Percentiles rank a stretch among this genome's conserved stretches.
phyloP scores from a whole-genome alignment of 2,888 invertebrate species.

The Watsonalla cultraria region DNA sequence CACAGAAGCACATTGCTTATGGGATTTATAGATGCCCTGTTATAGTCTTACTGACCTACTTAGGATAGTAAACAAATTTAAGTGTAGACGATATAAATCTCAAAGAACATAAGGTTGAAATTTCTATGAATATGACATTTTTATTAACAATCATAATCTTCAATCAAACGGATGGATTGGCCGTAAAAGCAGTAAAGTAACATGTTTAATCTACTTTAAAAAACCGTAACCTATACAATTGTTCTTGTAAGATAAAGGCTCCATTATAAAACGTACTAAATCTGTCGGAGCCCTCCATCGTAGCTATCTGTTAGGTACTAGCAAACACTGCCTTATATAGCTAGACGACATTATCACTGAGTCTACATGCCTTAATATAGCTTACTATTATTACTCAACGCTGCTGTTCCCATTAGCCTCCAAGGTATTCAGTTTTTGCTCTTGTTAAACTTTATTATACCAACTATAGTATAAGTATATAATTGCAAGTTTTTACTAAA shows the following conservation, averaged over 20 bases:
- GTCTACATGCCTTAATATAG: slow-evolving; percentile 8
- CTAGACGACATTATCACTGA: slow-evolving; percentile 15
- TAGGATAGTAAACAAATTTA: too few species aligned
- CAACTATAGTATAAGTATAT: too few species aligned
- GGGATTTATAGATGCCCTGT: too few species aligned
- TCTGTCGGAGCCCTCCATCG: slow-evolving; percentile 26
- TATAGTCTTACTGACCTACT: too few species aligned
- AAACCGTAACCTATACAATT: slow-evolving; percentile 26
- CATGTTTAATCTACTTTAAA: neutral
- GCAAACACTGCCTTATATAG: slow-evolving; percentile 33
- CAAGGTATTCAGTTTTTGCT: neutral
- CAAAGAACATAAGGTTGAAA: too few species aligned
- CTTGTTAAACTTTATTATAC: neutral
- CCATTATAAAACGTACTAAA: slow-evolving; percentile 38
- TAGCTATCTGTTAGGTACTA: slow-evolving; percentile 24
- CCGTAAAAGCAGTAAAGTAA: too few species aligned
- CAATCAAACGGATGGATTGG: too few species aligned
- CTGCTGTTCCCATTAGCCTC: neutral
- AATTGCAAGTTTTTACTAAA: too few species aligned
- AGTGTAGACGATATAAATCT: too few species aligned
- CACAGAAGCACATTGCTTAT: too few species aligned
- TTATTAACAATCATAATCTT: too few species aligned
- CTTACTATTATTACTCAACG: neutral
- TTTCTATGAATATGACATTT: too few species aligned
- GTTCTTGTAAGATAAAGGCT: slow-evolving; percentile 43